These are phyloP conservation scores for Melanaphis sacchari DNA, from an alignment of 1,140 invertebrate genomes.

Conservation along the genomic window DNA sequence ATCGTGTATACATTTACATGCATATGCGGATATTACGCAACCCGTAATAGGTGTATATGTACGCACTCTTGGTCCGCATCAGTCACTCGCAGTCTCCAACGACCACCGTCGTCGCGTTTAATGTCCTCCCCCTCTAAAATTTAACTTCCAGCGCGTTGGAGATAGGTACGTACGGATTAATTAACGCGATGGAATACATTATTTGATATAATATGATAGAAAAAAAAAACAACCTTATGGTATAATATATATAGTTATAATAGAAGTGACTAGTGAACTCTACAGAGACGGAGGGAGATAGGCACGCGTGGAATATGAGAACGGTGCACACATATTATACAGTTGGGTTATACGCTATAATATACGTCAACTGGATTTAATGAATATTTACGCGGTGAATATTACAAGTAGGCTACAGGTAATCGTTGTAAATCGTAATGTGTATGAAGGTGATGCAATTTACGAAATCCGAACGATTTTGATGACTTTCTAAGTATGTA, in stretches of 20 bases:
- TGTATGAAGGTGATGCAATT: background rate
- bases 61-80: background rate
- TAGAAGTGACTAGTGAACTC: no score
- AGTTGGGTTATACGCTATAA: background rate
- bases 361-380: background rate
- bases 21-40: conserved; percentile 14
- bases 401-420: background rate
- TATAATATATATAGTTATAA: background rate
- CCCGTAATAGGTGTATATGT: background rate
- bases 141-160: background rate
- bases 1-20: background rate
- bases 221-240: background rate
- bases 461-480: background rate
- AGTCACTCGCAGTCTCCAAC: background rate
- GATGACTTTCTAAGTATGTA: background rate
- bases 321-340: background rate
- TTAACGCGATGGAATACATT: background rate
- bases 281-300: background rate
- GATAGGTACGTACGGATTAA: conserved; percentile 4
- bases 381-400: background rate
- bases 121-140: background rate
- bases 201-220: background rate
- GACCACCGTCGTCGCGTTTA: background rate
- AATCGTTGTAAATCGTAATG: background rate
- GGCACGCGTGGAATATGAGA: conserved; percentile 8